phyloP scores from a whole-genome alignment of 2,113 vertebrate species.

The Psilopsiagon aymara region DNA sequence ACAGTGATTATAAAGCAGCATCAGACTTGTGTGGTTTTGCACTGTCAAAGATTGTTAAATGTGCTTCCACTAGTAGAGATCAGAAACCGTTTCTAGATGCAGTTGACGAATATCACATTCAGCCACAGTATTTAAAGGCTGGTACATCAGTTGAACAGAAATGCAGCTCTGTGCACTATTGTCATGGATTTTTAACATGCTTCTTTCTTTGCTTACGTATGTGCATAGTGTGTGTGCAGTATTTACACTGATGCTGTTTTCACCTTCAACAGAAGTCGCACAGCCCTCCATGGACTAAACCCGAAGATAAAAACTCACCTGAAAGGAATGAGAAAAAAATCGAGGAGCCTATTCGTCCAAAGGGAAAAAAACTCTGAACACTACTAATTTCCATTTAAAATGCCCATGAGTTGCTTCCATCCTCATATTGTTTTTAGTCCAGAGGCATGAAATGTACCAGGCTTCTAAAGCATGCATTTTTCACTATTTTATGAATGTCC shows the following conservation, averaged over 20 bases:
- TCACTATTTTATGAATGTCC: constrained; percentile 78
- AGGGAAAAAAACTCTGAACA: constrained; percentile 68
- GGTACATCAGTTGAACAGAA: not conserved
- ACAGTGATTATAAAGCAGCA: not conserved
- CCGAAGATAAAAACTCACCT: constrained; percentile 47
- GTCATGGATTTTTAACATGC: not conserved
- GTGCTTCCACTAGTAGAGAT: not conserved
- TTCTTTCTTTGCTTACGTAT: not conserved
- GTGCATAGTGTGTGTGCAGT: accelerated
- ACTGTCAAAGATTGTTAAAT: not conserved
- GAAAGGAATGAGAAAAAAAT: constrained; percentile 58
- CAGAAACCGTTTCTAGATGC: not conserved
- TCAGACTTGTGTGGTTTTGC: not conserved
- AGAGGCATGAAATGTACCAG: constrained; percentile 71
- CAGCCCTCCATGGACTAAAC: constrained; percentile 63
- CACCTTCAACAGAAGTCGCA: constrained; percentile 67
- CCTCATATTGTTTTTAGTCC: constrained; percentile 63
- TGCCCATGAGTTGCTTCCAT: constrained; percentile 30
- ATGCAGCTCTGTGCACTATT: not conserved
- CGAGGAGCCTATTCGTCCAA: constrained; percentile 40
- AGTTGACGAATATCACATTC: accelerated
- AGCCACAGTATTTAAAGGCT: not conserved
- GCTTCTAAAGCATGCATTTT: constrained; percentile 80
- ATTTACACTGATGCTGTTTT: constrained; percentile 13
- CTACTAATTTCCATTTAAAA: not conserved